Evolutionary conservation across 2,113 vertebrate species (phyloP), one percentile per base, ranked within the genome.

Genomic region (Myrmophylax atrothorax): DNA sequence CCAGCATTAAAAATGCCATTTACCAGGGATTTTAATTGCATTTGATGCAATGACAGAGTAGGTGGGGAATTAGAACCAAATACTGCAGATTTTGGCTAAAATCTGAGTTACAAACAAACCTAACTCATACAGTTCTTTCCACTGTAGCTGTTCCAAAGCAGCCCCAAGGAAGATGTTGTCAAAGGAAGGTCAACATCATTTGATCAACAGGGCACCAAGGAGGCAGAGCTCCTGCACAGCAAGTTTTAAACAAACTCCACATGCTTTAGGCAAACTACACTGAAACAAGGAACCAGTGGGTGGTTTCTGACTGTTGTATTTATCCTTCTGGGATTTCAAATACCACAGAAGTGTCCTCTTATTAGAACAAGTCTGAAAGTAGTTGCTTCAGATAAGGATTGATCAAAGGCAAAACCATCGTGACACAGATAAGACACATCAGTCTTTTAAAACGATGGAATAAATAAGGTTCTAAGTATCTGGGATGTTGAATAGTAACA

Each of bases 41-140:
- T 89, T 87, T 90, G 86, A 29, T 11, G 63, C 35, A 93, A 60
- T 72, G 75, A n/a, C 23, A 90, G 62, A 88, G 63, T 6, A 93
- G 81, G 78, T 90, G 62, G 91, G 50, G 68, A 50, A 83, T 46
- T 73, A 92, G 92, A 82, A 63, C 44, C 44, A 94, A 83, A 93
- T 74, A 66, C 47, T 77, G 50, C 28, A 85, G 62, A 63, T 83
- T 35, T 15, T 82, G 44, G 56, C 40, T 66, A 88, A 91, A 93
- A 80, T 72, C 62, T 79, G 87, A 94, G 38, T 70, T 44, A 92
- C 84, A 87, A 95, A 87, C 38, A 42, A 86, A 42, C 35, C 31
- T 18, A 67, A 55, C n/a, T 49, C 37, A 20, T 56, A 2, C 17
- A 80, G 92, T 90, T 84, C 28, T 35, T 72, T 55, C 37, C 40